These are phyloP conservation scores for Drosophila greeni DNA, from an alignment of 2,888 invertebrate genomes.

Conservation along the genomic window DNA sequence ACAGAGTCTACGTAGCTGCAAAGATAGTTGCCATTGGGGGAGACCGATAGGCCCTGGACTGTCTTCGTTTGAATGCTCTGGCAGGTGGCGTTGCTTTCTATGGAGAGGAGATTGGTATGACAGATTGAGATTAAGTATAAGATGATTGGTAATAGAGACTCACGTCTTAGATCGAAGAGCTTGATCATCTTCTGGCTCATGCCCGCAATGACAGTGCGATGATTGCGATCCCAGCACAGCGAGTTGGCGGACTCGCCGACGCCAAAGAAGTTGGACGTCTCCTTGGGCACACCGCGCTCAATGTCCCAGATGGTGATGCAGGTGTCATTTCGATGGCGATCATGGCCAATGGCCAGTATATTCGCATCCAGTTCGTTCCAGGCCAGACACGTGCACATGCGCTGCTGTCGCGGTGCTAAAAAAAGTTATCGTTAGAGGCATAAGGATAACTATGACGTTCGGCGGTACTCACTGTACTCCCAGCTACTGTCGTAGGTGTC, in stretches of 20 bases:
- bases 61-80: slow-evolving; percentile 84
- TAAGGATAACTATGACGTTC: neutral
- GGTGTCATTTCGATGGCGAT: slow-evolving; percentile 92
- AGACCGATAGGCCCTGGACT: slow-evolving; percentile 89
- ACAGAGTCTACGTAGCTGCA: slow-evolving; percentile 91
- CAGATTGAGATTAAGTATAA: neutral
- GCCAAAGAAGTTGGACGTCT: slow-evolving; percentile 84
- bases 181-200: slow-evolving; percentile 93
- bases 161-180: slow-evolving; percentile 93
- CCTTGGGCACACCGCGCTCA: slow-evolving; percentile 76
- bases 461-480: slow-evolving; percentile 75
- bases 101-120: slow-evolving; percentile 24
- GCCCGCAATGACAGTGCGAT: slow-evolving; percentile 89
- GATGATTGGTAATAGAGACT: slow-evolving; percentile 27
- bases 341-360: slow-evolving; percentile 91
- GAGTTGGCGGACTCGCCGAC: slow-evolving; percentile 91
- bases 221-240: slow-evolving; percentile 89
- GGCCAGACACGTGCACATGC: slow-evolving; percentile 91
- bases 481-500: slow-evolving; percentile 82
- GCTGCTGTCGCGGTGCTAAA: slow-evolving; percentile 89
- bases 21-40: slow-evolving; percentile 88
- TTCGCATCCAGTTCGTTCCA: slow-evolving; percentile 92
- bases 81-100: slow-evolving; percentile 83
- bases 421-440: neutral
- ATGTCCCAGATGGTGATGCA: slow-evolving; percentile 94